A percentile compares a stretch with the other conserved stretches of the same genome.
Evolutionary conservation across 2,888 invertebrate genomes (phyloP).

Genomic region (Leistus spinibarbis): DNA sequence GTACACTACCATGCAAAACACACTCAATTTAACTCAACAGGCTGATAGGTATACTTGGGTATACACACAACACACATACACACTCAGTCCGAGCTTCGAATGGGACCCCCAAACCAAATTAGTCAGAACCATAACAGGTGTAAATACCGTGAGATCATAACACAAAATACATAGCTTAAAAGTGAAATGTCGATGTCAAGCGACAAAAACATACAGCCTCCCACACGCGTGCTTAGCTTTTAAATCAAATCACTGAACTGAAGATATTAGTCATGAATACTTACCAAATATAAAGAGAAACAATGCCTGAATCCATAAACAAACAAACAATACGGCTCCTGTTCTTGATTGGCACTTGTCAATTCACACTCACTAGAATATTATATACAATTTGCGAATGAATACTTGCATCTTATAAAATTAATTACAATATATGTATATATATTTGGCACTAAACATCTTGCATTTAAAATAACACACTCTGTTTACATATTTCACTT

Average conservation of each 20-base stretch:
- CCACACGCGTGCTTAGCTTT: neutral
- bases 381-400: conserved; percentile 14
- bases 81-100: neutral
- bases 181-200: too few relatives aligned
- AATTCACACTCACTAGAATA: conserved; percentile 18
- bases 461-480: conserved; percentile 15
- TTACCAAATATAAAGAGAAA: conserved; percentile 29
- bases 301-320: conserved; percentile 29
- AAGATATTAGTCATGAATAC: conserved; percentile 12
- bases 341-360: conserved; percentile 33
- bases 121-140: conserved; percentile 36
- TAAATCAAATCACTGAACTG: neutral
- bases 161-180: too few relatives aligned
- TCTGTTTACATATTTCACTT: conserved; percentile 31
- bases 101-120: neutral
- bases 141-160: conserved; percentile 27
- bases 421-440: too few relatives aligned
- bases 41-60: conserved; percentile 21
- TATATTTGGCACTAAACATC: conserved; percentile 24
- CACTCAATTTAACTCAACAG: conserved; percentile 35
- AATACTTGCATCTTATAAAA: neutral
- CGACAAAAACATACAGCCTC: neutral
- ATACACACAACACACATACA: neutral
- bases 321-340: conserved; percentile 20
- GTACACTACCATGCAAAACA: conserved; percentile 57